Evolutionary conservation across 2,113 vertebrate genomes (phyloP), one percentile per base, ranked within the genome.

Genomic region (Coptodon bakossiorum): DNA sequence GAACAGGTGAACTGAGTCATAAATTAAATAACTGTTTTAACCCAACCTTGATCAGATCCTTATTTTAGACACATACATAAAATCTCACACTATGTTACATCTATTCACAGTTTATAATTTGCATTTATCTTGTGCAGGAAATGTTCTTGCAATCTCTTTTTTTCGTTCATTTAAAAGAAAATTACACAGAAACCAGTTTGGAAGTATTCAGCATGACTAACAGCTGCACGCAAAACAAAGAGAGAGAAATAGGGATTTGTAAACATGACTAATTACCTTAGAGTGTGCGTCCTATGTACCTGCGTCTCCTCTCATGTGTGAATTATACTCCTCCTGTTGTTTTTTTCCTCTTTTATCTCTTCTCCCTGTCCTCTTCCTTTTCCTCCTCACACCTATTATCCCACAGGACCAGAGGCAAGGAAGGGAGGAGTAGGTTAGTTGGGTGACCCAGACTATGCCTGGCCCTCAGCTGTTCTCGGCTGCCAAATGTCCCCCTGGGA

Each of bases 251-350:
- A 38, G 56, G 14, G 34, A 27, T 29, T 43, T 88, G 80, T 22
- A 81, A 82, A 50, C 86, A 52, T 83, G 81, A 90, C 48, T 85
- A 82, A 80, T 43, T 48, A 86, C 83, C 85, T 83, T 5, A n/a
- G 81, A 80, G 68, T 85, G 43, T 83, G 61, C 27, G 52, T 86
- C 84, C 83, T 88, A 83, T 86, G 63, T 83, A 89, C 89, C 85
- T 87, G 82, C 45, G 63, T 91, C 91, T 92, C 40, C 81, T 80
- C 79, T 91, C 82, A 81, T 91, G n/a, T 84, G 68, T 80, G 63
- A 89, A 84, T 86, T 86, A 31, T 80, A 38, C 48, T 43, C 27
- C 16, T 45, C 5, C 5, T 43, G 27, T 31, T 24, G 73, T 83
- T 68, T 34, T 59, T 24, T 22, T 4, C 34, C 54, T 53, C 83